phyloP scores from a whole-genome alignment of 2,888 invertebrate species.

The Acrobasis repandana region DNA sequence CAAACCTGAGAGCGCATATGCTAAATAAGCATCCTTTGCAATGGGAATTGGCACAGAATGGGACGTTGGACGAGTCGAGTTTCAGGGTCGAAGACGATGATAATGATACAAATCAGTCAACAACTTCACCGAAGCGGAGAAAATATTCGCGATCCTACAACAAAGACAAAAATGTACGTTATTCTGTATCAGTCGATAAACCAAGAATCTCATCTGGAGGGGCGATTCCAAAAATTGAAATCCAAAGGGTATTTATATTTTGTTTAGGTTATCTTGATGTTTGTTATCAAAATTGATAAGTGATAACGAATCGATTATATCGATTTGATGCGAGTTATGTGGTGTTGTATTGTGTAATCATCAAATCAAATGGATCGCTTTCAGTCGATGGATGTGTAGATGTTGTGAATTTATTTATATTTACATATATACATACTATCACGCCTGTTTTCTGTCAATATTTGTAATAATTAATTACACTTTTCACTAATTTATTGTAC shows the following conservation, averaged over 20 bases:
- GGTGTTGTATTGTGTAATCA: too few relatives aligned
- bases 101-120: constrained; percentile 48
- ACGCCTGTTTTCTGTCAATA: too few relatives aligned
- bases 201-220: constrained; percentile 48
- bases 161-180: constrained; percentile 70
- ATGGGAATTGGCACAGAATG: constrained; percentile 71
- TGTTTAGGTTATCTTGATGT: constrained; percentile 41
- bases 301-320: constrained; percentile 34
- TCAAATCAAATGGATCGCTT: constrained; percentile 9
- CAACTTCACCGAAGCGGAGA: constrained; percentile 49
- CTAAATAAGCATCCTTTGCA: constrained; percentile 74
- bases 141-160: constrained; percentile 53
- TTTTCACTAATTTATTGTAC: too few relatives aligned
- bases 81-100: constrained; percentile 55
- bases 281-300: constrained; percentile 29
- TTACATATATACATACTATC: neutral
- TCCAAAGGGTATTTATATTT: constrained; percentile 65
- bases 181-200: constrained; percentile 64
- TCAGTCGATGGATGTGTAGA: neutral
- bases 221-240: constrained; percentile 64
- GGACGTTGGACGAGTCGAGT: constrained; percentile 56
- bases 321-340: constrained; percentile 27
- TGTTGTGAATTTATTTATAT: neutral
- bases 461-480: too few relatives aligned
- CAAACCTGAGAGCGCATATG: constrained; percentile 70